Percentiles rank a stretch among this genome's conserved stretches.
Conservation (phyloP, 2,113 vertebrate genomes). For the Etheostoma cragini region DNA sequence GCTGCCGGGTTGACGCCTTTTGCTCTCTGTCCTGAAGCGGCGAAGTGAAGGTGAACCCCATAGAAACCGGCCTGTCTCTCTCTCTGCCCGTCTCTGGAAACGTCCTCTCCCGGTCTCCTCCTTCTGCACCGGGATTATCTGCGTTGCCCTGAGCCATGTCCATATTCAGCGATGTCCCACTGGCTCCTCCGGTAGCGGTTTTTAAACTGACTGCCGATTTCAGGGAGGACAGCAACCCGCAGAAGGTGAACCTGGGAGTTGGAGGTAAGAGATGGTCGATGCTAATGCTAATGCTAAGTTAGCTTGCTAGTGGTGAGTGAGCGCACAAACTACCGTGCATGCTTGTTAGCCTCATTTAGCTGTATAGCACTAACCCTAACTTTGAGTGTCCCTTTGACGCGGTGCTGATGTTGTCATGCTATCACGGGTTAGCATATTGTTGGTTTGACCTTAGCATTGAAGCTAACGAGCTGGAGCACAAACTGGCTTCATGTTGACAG, state of each 20-base stretch:
- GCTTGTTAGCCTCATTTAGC: neutral
- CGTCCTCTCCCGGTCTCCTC: neutral
- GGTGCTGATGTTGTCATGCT: neutral
- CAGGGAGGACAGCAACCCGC: slow-evolving; percentile 87
- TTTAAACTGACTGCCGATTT: slow-evolving; percentile 95
- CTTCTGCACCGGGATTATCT: neutral
- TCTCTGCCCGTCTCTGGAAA: neutral
- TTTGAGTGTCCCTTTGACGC: too few relatives aligned
- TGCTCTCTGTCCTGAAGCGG: neutral
- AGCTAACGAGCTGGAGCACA: slow-evolving; percentile 30
- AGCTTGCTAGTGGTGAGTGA: neutral
- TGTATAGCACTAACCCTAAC: neutral
- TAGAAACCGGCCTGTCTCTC: neutral
- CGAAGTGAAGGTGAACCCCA: slow-evolving; percentile 72
- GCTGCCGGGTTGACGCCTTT: slow-evolving; percentile 18
- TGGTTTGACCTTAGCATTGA: slow-evolving; percentile 62
- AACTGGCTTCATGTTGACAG: neutral
- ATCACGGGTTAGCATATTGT: neutral
- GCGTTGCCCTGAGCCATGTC: slow-evolving; percentile 74
- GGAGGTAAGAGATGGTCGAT: slow-evolving; percentile 87
- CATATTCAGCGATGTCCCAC: slow-evolving; percentile 89
- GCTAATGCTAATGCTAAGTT: slow-evolving; percentile 43
- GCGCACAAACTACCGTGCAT: neutral
- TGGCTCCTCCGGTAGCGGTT: slow-evolving; percentile 90
- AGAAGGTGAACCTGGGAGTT: slow-evolving; percentile 96